phyloP scores from a whole-genome alignment of 2,888 invertebrate species.

The Cosmorhoe ocellata region DNA sequence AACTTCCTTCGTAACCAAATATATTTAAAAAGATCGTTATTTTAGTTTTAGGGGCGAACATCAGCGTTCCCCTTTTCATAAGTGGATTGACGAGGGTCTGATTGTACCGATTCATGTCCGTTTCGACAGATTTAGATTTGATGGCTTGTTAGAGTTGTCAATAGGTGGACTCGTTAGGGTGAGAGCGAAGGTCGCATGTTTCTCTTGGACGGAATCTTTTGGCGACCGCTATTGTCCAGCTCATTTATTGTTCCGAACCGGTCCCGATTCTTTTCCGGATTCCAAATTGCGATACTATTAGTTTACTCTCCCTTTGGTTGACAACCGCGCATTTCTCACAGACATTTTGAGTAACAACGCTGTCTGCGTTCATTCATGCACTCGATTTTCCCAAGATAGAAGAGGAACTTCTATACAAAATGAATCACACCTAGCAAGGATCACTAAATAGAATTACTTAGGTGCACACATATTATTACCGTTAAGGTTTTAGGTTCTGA shows the following conservation, averaged over 20 bases:
- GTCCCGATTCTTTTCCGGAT: constrained; percentile 60
- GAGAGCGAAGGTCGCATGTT: constrained; percentile 46
- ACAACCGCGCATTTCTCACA: constrained; percentile 30
- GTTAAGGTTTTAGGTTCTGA: no score
- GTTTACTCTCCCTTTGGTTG: constrained; percentile 42
- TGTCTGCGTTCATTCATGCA: constrained; percentile 13
- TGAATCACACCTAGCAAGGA: no score
- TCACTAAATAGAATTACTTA: no score
- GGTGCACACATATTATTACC: no score
- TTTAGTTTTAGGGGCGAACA: constrained; percentile 22
- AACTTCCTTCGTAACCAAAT: constrained; percentile 16
- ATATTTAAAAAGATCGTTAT: constrained; percentile 16
- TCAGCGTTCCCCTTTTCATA: constrained; percentile 45
- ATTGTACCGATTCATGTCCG: constrained; percentile 60
- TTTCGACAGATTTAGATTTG: constrained; percentile 53
- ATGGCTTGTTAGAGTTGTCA: constrained; percentile 57
- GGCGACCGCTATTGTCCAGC: constrained; percentile 59
- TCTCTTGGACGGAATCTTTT: constrained; percentile 46
- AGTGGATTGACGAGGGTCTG: constrained; percentile 64
- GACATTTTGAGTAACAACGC: constrained; percentile 21
- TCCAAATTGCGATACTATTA: constrained; percentile 46
- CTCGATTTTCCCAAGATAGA: constrained; percentile 17
- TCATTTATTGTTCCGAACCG: constrained; percentile 57
- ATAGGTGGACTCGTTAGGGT: constrained; percentile 54
- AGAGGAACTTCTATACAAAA: neutral